These are phyloP conservation scores for Calosoma granatense DNA, from an alignment of 1,140 invertebrate genomes.

Conservation along the genomic window DNA sequence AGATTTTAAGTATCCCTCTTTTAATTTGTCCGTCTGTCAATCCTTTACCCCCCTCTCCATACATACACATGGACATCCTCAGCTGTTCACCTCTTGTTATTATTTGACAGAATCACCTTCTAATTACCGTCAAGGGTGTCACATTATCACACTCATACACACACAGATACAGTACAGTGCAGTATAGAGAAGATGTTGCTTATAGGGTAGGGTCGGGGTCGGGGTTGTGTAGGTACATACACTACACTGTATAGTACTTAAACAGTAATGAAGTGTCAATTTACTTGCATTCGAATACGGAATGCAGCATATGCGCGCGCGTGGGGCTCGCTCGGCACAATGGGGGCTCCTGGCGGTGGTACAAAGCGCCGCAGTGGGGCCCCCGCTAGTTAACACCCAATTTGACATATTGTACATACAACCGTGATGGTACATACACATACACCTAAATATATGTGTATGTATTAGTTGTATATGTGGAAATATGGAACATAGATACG, in stretches of 20 bases:
- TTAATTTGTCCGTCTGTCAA: too few relatives aligned
- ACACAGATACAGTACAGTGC: too few relatives aligned
- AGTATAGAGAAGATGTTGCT: too few relatives aligned
- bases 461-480: too few relatives aligned
- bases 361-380: conserved; percentile 1
- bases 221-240: too few relatives aligned
- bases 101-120: neutral
- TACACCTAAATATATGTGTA: conserved; percentile 1
- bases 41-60: too few relatives aligned
- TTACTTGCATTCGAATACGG: conserved; percentile 21
- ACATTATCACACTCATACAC: neutral
- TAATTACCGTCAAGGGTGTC: neutral
- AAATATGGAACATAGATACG: too few relatives aligned
- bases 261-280: conserved; percentile 28
- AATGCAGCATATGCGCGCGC: conserved; percentile 17
- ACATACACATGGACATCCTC: neutral
- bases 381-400: conserved; percentile 30
- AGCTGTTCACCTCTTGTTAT: neutral
- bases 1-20: too few relatives aligned
- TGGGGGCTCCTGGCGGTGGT: neutral
- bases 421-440: neutral
- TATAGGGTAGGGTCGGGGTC: too few relatives aligned
- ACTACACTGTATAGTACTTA: conserved; percentile 14
- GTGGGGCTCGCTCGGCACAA: neutral
- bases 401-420: conserved; percentile 29